Evolutionary conservation across 1,140 invertebrate species (phyloP).

Genomic region (Drosophila fuyamai): DNA sequence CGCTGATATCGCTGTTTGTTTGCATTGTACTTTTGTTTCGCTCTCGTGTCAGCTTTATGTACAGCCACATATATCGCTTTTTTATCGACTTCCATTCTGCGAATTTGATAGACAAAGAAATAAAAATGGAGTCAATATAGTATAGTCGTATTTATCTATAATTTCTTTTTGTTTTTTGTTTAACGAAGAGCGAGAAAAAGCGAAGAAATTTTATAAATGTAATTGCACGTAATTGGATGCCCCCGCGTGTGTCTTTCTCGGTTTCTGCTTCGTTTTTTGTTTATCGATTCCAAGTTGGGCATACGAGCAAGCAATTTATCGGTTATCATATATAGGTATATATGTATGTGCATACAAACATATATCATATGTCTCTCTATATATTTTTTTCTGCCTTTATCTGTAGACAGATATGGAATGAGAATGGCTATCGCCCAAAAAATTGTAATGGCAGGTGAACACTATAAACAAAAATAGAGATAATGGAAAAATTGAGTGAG

Average conservation of each 20-base stretch:
- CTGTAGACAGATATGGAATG: constrained; percentile 20
- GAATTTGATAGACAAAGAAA: constrained; percentile 54
- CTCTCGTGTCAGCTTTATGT: constrained; percentile 31
- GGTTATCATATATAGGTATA: constrained; percentile 8
- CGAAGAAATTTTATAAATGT: constrained; percentile 40
- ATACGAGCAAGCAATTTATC: constrained; percentile 8
- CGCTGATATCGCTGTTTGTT: constrained; percentile 48
- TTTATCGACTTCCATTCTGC: constrained; percentile 47
- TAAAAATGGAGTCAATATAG: constrained; percentile 31
- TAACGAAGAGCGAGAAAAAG: constrained; percentile 12
- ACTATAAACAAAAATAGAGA: constrained; percentile 26
- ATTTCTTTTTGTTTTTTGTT: constrained; percentile 34
- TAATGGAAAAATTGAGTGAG: not conserved
- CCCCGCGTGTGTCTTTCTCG: constrained; percentile 29
- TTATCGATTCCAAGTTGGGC: constrained; percentile 37
- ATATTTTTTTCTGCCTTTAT: constrained; percentile 17
- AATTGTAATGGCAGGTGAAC: constrained; percentile 35
- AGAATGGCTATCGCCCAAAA: constrained; percentile 10
- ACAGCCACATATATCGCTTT: constrained; percentile 26
- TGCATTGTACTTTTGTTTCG: constrained; percentile 50
- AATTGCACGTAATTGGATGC: constrained; percentile 53
- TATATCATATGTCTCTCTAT: constrained; percentile 4
- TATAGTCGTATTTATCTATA: constrained; percentile 21
- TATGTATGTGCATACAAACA: constrained; percentile 6
- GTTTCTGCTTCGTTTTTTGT: constrained; percentile 24